These are phyloP conservation scores for Lanistes nyassanus DNA, from an alignment of 1,140 invertebrate genomes.

Conservation along the genomic window DNA sequence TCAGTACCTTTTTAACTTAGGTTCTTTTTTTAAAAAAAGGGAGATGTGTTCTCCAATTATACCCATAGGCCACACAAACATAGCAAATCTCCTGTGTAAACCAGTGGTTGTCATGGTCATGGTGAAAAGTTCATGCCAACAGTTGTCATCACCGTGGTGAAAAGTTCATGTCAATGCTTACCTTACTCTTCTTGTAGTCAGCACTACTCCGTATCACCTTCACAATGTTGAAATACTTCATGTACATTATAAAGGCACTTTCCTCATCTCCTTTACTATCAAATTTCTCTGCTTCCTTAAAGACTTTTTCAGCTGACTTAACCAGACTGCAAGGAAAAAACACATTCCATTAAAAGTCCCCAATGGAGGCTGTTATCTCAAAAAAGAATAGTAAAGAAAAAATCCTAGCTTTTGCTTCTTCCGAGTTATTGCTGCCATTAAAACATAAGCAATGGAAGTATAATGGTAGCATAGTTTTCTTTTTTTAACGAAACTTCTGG, in stretches of 20 bases:
- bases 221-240: conserved; percentile 76
- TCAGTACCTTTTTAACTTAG: no score
- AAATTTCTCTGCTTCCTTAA: conserved; percentile 70
- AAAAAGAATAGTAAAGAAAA: not conserved
- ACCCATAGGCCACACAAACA: not conserved
- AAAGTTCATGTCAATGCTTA: conserved; percentile 24
- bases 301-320: conserved; percentile 71
- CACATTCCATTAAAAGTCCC: not conserved
- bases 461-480: no score
- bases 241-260: conserved; percentile 76
- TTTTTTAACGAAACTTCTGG: no score
- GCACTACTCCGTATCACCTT: conserved; percentile 44
- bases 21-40: no score
- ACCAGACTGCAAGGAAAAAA: conserved; percentile 42
- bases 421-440: no score
- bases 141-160: no score
- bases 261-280: conserved; percentile 75
- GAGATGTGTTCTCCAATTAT: no score
- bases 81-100: not conserved
- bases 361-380: not conserved
- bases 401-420: not conserved
- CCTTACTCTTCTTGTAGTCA: conserved; percentile 60
- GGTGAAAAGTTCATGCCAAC: not conserved
- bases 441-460: no score
- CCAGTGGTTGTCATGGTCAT: not conserved